These are phyloP conservation scores for Trematocara variabile DNA, from an alignment of 2,113 vertebrate genomes.

Conservation along the genomic window DNA sequence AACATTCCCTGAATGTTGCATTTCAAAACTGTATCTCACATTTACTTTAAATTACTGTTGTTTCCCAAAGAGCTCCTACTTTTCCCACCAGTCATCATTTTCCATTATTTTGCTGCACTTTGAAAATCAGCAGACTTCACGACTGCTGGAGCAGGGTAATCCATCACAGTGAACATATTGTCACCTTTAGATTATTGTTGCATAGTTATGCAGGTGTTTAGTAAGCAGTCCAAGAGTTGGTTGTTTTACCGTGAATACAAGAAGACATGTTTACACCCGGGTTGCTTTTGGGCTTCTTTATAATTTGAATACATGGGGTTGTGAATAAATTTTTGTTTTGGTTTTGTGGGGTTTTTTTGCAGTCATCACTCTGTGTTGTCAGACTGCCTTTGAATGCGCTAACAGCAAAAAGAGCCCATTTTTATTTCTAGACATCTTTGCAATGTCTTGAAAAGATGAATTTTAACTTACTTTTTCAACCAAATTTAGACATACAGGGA, in stretches of 20 bases:
- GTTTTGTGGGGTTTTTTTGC: background rate
- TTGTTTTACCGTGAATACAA: background rate
- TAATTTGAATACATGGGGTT: fast-evolving
- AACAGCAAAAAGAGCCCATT: background rate
- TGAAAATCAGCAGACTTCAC: background rate
- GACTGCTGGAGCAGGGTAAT: background rate
- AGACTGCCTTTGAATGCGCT: background rate
- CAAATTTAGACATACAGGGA: background rate
- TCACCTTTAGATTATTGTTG: background rate
- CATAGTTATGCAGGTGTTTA: background rate
- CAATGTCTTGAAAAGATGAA: background rate
- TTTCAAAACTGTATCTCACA: background rate
- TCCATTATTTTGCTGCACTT: background rate
- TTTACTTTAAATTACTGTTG: background rate
- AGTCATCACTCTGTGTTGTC: background rate
- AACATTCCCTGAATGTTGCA: background rate
- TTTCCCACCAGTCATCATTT: background rate
- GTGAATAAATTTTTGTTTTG: fast-evolving
- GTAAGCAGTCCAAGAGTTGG: background rate
- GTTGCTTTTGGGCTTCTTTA: background rate
- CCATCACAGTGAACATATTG: background rate
- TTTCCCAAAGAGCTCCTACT: background rate
- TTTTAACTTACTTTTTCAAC: background rate
- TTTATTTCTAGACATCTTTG: background rate
- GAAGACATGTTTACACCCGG: background rate